A percentile compares a stretch with the other conserved stretches of the same genome.
Evolutionary conservation across 2,888 invertebrate genomes (phyloP).

Genomic region (Toxonevra muliebris): DNA sequence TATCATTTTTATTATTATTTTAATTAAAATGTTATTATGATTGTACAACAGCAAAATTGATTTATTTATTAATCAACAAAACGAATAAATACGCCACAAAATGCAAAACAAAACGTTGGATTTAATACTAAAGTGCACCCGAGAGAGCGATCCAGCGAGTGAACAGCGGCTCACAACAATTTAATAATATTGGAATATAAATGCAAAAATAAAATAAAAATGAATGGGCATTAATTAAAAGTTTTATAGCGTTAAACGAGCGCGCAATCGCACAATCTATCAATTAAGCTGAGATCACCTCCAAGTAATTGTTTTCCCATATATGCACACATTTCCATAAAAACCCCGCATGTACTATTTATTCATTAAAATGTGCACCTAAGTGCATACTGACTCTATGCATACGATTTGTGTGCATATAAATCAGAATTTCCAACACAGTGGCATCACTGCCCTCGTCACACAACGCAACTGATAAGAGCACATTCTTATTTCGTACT

Average conservation of each 20-base stretch:
- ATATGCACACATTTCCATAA: no score
- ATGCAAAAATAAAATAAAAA: background rate
- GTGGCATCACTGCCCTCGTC: background rate
- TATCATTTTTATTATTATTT: constrained; percentile 25
- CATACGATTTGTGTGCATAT: no score
- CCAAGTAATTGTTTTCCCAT: background rate
- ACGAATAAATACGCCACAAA: background rate
- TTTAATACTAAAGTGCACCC: no score
- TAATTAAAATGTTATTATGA: constrained; percentile 35
- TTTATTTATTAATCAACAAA: constrained; percentile 30
- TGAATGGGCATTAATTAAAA: background rate
- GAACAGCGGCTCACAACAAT: no score
- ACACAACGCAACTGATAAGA: background rate
- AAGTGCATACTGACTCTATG: no score
- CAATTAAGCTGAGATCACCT: constrained; percentile 8
- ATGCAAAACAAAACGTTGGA: no score
- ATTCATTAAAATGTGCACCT: background rate
- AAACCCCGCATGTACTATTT: no score
- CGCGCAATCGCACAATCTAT: background rate
- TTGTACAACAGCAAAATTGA: constrained; percentile 27
- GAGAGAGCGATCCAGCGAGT: no score
- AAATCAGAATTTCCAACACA: no score
- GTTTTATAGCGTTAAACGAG: background rate
- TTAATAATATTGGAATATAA: background rate
- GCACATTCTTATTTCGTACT: background rate